Base-by-base conservation (phyloP, 2,113 vertebrate genomes). In the Peromyscus californicus region DNA sequence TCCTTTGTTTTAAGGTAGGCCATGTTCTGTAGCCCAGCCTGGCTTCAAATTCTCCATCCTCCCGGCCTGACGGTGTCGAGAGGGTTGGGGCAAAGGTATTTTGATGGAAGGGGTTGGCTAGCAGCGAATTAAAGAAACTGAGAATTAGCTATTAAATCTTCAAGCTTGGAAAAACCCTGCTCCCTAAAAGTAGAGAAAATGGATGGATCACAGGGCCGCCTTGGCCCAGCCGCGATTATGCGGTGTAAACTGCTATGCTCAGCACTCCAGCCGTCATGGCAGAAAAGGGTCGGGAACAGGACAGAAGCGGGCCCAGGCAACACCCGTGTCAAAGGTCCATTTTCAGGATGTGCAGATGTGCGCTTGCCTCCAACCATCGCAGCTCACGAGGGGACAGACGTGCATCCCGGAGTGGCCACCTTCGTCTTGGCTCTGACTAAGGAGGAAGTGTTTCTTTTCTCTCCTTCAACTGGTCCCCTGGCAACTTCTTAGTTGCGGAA, bases 401-500 rank as follows among this genome's bases (percentile, higher is more conserved):
- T 26, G 6, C 22, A 29, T 39, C 36, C 7, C 22, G 3, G 51
- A 82, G 22, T 4, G 39, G 80, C 31, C 31, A 82, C 26, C 75
- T 97, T 95, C 80, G 54, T 29, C 87, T 88, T 82, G 45, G 61
- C 21, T 51, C 61, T 93, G 65, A 83, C 31, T 91, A 54, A 82
- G 17, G 89, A 69, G 48, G 33, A 61, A 11, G 24, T 2, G 1
- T 67, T 45, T 85, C 39, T 93, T 84, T 79, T 96, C 91, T 97
- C 84, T 92, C 91, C 95, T 39, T 39, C 57, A 42, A 19, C 48
- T 97, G 29, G 11, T 95, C 93, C 97, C 95, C 59, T 86, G 94
- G 89, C 80, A 98, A 70, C 95, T 98, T 72, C 86, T 72, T 86
- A 76, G 89, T n/a, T n/a, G n/a, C n/a, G n/a, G n/a, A 93, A 72